Base-by-base conservation (phyloP, 2,888 invertebrate genomes). In the Eudasyphora cyanicolor region DNA sequence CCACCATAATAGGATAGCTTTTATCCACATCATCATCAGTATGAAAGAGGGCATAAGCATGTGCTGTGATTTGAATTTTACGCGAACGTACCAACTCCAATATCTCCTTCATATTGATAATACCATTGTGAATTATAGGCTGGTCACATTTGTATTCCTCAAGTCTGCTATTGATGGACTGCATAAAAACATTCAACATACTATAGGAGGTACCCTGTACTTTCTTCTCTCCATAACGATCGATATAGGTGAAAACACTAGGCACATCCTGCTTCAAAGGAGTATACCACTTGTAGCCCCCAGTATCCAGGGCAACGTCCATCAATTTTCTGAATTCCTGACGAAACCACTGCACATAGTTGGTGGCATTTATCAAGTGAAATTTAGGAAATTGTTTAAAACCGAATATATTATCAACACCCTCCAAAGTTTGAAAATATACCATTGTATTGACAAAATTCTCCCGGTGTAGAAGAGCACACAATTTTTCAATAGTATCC, bases 1-100 rank as follows among this genome's bases (percentile, higher is more conserved):
- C 88, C 77, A 89, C 88, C 82, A 87, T 62, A 24, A 90, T 19
- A 0, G 91, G 89, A 38, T 89, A 90, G 35, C 88, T 89, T 76
- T 88, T 89, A 32, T 89, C 89, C 29, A 90, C 21, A 3, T 86
- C 76, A 0, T 88, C 87, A 19, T 89, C 88, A 0, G 85, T 73
- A 42, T 82, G 70, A 8, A 88, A 90, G 0, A 82, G 60, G n/a
- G 67, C 8, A 54, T 91, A 90, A 2, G 91, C 87, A 60, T 90
- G 89, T 2, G 89, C 88, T 0, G 87, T 85, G 45, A 89, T 86
- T 5, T 87, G 82, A 10, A 90, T 78, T 21, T 82, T 79, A 0
- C 85, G 82, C 0, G 85, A 80, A 0, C 87, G 82, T 7, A 90
- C 86, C 71, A 90, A 49, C 14, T 88, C 85, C 14, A 90, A 67